Evolutionary conservation across 2,888 invertebrate genomes (phyloP).

Genomic region (Drosophila mercatorum): DNA sequence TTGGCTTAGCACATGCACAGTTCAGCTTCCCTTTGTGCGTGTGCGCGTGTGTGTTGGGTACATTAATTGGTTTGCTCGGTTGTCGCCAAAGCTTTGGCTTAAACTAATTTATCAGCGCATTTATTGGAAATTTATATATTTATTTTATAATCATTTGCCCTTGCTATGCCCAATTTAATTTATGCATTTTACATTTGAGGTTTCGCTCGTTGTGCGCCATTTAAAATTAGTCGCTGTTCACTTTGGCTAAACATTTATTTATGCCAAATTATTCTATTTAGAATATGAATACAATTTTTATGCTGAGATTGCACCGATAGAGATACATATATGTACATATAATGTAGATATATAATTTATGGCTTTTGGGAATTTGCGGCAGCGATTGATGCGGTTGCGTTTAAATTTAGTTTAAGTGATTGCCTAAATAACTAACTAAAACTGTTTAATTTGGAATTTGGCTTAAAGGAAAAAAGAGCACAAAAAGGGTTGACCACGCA

Average conservation of each 20-base stretch:
- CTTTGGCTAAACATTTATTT: slow-evolving; percentile 50
- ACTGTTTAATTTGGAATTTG: not conserved
- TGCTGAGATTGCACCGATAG: slow-evolving; percentile 27
- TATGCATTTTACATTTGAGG: slow-evolving; percentile 55
- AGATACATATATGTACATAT: not conserved
- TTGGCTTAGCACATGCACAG: slow-evolving; percentile 50
- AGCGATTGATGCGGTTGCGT: slow-evolving; percentile 20
- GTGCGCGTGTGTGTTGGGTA: slow-evolving; percentile 9
- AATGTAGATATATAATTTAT: slow-evolving; percentile 22
- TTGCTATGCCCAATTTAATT: slow-evolving; percentile 44
- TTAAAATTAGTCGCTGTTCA: slow-evolving; percentile 52
- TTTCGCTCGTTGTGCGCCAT: slow-evolving; percentile 34
- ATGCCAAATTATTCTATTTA: slow-evolving; percentile 41
- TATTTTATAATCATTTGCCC: slow-evolving; percentile 8
- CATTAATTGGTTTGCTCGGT: slow-evolving; percentile 55
- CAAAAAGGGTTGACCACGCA: too few species aligned
- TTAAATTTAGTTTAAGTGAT: slow-evolving; percentile 20
- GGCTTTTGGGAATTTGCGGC: slow-evolving; percentile 27
- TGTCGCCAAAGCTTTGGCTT: slow-evolving; percentile 51
- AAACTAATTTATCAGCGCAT: slow-evolving; percentile 51
- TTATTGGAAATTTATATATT: slow-evolving; percentile 12
- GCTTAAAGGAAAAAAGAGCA: too few species aligned
- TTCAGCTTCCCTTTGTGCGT: slow-evolving; percentile 25
- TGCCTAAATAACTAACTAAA: not conserved
- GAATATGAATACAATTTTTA: slow-evolving; percentile 3